phyloP scores from a whole-genome alignment of 2,113 vertebrate species.

The Micronisus gabar region DNA sequence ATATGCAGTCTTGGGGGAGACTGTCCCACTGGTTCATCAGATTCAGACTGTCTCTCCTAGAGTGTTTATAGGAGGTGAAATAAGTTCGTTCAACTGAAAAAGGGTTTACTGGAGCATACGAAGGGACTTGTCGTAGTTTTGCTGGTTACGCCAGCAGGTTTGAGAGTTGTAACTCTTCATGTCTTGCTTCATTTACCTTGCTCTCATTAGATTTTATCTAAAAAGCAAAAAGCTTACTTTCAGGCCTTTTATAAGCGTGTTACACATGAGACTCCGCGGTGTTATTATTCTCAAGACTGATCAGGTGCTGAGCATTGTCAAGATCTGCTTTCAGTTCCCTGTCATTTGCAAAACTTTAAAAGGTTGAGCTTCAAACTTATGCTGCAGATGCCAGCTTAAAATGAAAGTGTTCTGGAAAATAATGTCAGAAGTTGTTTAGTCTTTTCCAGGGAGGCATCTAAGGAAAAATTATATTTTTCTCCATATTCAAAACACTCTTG shows the following conservation, averaged over 20 bases:
- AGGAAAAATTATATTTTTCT: not conserved
- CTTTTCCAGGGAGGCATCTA: not conserved
- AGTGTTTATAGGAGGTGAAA: not conserved
- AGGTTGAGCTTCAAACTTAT: not conserved
- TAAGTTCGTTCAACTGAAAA: not conserved
- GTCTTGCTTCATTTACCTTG: not conserved
- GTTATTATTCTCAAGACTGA: not conserved
- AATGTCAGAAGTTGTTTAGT: not conserved
- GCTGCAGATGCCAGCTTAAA: not conserved
- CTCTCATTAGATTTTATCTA: not conserved
- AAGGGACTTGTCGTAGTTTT: not conserved
- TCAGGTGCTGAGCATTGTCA: not conserved
- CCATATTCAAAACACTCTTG: not conserved
- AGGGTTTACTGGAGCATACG: not conserved
- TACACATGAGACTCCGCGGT: accelerated
- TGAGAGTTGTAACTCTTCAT: not conserved
- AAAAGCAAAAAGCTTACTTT: not conserved
- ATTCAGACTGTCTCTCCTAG: not conserved
- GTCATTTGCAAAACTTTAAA: not conserved
- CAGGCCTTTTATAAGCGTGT: not conserved
- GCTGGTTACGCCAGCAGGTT: accelerated
- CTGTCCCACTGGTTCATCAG: not conserved
- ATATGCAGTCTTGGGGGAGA: not conserved
- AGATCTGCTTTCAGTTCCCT: not conserved
- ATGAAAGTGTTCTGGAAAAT: not conserved